phyloP scores from a whole-genome alignment of 2,888 invertebrate species.

The Sesamia inferens region DNA sequence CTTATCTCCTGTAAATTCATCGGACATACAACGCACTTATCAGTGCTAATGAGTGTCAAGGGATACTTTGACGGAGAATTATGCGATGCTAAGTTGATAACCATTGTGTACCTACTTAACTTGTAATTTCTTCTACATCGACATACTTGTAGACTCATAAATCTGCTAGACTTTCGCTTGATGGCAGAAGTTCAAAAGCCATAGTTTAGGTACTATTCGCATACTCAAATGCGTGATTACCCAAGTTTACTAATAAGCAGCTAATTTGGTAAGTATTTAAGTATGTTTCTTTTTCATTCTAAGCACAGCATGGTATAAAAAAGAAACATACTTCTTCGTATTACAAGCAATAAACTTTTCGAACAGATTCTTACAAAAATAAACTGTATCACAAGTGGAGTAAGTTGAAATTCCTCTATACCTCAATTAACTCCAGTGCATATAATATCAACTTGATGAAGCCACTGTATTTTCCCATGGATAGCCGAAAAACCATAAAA shows the following conservation, averaged over 20 bases:
- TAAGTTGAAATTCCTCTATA: neutral
- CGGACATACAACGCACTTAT: conserved; percentile 1
- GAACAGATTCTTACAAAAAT: neutral
- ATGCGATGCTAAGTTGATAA: neutral
- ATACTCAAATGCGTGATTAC: neutral
- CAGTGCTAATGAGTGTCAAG: neutral
- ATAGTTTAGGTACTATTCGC: neutral
- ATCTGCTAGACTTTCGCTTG: neutral
- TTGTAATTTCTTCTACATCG: neutral
- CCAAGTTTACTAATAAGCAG: conserved; percentile 38
- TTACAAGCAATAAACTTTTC: conserved; percentile 47
- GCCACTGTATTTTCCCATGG: conserved; percentile 70
- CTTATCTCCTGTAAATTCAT: conserved; percentile 35
- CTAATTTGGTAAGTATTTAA: conserved; percentile 31
- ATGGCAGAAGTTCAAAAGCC: neutral
- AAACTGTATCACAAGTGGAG: neutral
- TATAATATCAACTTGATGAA: conserved; percentile 64
- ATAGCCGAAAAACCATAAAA: conserved; percentile 64
- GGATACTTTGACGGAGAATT: neutral
- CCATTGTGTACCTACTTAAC: neutral
- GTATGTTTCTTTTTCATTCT: conserved; percentile 39
- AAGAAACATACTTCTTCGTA: conserved; percentile 45
- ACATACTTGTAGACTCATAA: neutral
- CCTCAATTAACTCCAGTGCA: conserved; percentile 6
- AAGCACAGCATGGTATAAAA: conserved; percentile 50